phyloP scores from a whole-genome alignment of 2,797 vertebrate genomes.

The Crenichthys baileyi region DNA sequence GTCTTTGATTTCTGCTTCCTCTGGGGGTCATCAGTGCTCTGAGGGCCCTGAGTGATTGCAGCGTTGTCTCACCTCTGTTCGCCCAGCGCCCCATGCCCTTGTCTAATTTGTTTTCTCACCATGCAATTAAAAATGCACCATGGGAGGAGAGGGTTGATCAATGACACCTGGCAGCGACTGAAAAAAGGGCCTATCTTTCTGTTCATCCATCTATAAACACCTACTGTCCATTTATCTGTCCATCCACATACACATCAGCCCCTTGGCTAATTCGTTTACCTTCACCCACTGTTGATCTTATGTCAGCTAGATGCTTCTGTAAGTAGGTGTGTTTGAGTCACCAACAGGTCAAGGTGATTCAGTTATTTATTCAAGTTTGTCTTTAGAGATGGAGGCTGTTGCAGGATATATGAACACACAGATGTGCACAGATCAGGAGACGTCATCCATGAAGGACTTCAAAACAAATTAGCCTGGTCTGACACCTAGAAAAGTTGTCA shows the following conservation, averaged over 20 bases:
- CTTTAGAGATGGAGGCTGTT: conserved; percentile 10
- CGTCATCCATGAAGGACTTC: neutral
- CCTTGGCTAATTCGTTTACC: conserved; percentile 9
- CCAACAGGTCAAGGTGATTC: conserved; percentile 24
- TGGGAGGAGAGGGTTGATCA: conserved; percentile 51
- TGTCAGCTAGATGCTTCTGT: neutral
- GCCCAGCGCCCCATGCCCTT: conserved; percentile 23
- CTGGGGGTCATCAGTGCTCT: conserved; percentile 3
- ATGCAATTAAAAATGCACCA: conserved; percentile 69
- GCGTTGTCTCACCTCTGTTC: conserved; percentile 36
- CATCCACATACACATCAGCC: conserved; percentile 12
- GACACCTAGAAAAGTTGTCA: neutral
- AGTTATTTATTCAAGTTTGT: conserved; percentile 19
- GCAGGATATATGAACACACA: neutral
- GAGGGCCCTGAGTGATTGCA: conserved; percentile 35
- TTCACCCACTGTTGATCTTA: conserved; percentile 36
- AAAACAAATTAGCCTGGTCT: neutral
- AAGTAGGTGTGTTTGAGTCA: neutral
- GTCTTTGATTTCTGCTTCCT: neutral
- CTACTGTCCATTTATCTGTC: conserved; percentile 43
- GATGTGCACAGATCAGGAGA: too few relatives aligned
- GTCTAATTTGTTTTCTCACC: conserved; percentile 70
- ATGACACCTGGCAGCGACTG: conserved; percentile 50
- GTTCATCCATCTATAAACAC: conserved; percentile 41
- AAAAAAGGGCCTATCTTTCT: conserved; percentile 31